Conservation (phyloP, 2,797 vertebrate species). For the Urosaurus nigricauda region DNA sequence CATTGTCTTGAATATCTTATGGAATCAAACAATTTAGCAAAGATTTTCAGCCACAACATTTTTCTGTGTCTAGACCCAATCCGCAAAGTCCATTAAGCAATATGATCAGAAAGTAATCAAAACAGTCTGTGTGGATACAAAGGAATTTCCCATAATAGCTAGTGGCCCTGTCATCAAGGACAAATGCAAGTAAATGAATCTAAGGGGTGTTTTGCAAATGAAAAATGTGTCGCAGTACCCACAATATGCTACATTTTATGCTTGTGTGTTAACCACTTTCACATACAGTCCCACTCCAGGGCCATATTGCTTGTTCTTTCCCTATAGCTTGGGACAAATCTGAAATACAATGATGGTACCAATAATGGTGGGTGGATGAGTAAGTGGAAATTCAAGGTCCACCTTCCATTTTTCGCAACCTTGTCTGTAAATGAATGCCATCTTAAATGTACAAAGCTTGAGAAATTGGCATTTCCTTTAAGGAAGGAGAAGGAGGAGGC, state of each 20-base stretch:
- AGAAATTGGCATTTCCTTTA: no score
- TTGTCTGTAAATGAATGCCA: background rate
- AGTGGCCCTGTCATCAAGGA: background rate
- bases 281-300: no score
- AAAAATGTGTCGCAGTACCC: no score
- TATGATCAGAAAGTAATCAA: background rate
- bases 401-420: background rate
- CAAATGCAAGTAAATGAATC: background rate
- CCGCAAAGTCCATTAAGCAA: slow-evolving; percentile 16
- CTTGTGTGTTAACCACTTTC: background rate
- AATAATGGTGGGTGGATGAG: background rate
- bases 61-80: background rate
- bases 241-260: background rate
- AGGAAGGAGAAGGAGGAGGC: no score
- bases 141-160: background rate
- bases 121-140: background rate
- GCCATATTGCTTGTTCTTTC: background rate
- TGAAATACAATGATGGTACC: background rate
- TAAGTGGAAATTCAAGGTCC: background rate
- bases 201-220: no score
- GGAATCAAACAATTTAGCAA: background rate
- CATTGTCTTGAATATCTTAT: background rate
- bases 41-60: background rate
- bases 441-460: background rate
- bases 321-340: background rate